Evolutionary conservation across 1,140 invertebrate genomes (phyloP).

Genomic region (Kradibia gibbosae): DNA sequence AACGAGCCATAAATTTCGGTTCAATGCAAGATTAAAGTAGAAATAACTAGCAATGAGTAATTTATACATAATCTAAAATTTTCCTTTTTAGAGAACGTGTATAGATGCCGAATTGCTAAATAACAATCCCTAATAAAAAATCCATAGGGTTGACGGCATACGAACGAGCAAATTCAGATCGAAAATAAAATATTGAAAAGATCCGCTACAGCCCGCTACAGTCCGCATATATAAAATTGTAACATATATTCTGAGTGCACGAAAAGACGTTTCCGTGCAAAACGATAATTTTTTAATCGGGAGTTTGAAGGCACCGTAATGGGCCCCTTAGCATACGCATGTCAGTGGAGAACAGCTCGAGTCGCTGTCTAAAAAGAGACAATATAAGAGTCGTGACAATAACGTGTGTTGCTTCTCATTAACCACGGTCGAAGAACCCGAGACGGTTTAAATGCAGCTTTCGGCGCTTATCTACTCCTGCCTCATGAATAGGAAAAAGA

Average conservation of each 20-base stretch:
- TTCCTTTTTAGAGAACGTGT: no score
- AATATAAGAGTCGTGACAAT: background rate
- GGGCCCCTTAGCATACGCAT: background rate
- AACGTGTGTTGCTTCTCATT: background rate
- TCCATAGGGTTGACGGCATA: no score
- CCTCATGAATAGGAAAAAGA: background rate
- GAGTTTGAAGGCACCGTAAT: background rate
- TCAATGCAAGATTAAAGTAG: no score
- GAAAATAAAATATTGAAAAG: background rate
- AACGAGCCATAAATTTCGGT: no score
- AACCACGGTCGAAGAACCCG: conserved; percentile 13
- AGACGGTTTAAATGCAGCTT: background rate
- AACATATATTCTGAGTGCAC: background rate
- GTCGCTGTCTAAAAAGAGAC: background rate
- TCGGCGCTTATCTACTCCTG: background rate
- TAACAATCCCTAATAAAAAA: no score
- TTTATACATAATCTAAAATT: no score
- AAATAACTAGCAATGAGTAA: no score
- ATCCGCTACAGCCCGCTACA: no score
- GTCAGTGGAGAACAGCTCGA: background rate
- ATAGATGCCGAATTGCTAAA: no score
- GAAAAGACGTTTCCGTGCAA: background rate
- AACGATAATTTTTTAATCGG: background rate
- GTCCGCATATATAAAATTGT: background rate
- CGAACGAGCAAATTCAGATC: background rate